phyloP scores from a whole-genome alignment of 1,140 invertebrate species.

The Pseudomyrmex cubaensis region DNA sequence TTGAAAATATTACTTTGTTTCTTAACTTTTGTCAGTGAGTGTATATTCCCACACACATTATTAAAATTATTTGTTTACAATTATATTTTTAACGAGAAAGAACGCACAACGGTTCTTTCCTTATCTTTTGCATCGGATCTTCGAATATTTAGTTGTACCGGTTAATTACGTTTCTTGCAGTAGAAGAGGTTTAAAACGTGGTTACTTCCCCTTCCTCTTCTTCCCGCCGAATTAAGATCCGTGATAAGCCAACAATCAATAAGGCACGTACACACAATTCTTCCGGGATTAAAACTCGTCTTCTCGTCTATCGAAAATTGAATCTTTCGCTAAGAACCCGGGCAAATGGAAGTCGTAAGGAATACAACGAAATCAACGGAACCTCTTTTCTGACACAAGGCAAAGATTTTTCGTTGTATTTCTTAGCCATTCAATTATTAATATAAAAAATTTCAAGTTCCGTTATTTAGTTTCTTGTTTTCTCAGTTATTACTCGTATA shows the following conservation, averaged over 20 bases:
- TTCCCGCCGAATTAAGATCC: constrained; percentile 69
- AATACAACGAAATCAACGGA: too few species aligned
- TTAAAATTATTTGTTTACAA: neutral
- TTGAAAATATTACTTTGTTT: too few species aligned
- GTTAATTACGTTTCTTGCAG: constrained; percentile 54
- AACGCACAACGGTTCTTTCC: neutral
- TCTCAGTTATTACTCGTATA: neutral
- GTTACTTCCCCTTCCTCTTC: constrained; percentile 35
- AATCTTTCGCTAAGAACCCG: constrained; percentile 72
- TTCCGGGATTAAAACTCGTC: constrained; percentile 72
- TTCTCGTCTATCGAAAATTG: constrained; percentile 81
- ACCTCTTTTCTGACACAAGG: neutral
- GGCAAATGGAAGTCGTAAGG: constrained; percentile 13
- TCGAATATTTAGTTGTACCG: constrained; percentile 24
- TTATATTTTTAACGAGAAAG: neutral
- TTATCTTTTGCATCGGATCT: neutral
- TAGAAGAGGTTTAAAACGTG: constrained; percentile 24
- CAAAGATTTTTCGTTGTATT: constrained; percentile 12
- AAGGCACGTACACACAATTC: constrained; percentile 80
- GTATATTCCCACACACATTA: neutral
- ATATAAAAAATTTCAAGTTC: constrained; percentile 11
- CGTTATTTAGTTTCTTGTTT: neutral
- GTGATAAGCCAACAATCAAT: constrained; percentile 79
- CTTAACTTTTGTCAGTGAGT: too few species aligned
- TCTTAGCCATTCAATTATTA: constrained; percentile 41